Evolutionary conservation across 2,888 invertebrate genomes (phyloP), one percentile per base, ranked within the genome.

Genomic region (Xylota sylvarum): DNA sequence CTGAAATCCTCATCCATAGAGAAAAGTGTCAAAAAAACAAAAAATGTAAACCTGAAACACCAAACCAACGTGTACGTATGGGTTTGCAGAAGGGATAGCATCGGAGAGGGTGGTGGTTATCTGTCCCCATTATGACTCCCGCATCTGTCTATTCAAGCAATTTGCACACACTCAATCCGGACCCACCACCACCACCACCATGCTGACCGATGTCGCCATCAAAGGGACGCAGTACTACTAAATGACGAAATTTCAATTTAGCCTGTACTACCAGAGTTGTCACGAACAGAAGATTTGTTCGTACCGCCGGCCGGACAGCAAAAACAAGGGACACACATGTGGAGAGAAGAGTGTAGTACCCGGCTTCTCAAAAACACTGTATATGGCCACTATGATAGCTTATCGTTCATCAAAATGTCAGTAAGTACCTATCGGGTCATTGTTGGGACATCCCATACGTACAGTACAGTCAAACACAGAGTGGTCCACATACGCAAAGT

Each of bases 381-480:
- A 56, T 86, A 86, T 67, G 86, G 82, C 48, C 82, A 82, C 81
- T 86, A 56, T 82, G 86, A 86, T 86, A 86, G 86, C 86, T 86
- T 86, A 86, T 86, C 86, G 86, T 86, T 82, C 86, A 86, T 86
- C 86, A 86, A 82, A 82, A 86, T 86, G 86, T 86, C 86, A 86
- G 86, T 86, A 86, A 86, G 86, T 86, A 86, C 86, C 86, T 86
- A 86, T 86, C 82, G 86, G 86, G 86, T 86, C 82, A 86, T 86
- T 86, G 86, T 86, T 82, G 40, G 81, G 55, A 82, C 86, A 65
- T 83, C 76, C 72, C 65, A 43, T 73, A 56, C 43, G 69, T 58
- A 50, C 58, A 60, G 72, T 80, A 65, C 23, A 23, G 73, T 81
- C 76, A 70, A 65, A 76, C 55, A 60, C 80, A 85, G 76, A 50